phyloP scores from a whole-genome alignment of 1,140 invertebrate genomes.

The Trachelipus rathkii region DNA sequence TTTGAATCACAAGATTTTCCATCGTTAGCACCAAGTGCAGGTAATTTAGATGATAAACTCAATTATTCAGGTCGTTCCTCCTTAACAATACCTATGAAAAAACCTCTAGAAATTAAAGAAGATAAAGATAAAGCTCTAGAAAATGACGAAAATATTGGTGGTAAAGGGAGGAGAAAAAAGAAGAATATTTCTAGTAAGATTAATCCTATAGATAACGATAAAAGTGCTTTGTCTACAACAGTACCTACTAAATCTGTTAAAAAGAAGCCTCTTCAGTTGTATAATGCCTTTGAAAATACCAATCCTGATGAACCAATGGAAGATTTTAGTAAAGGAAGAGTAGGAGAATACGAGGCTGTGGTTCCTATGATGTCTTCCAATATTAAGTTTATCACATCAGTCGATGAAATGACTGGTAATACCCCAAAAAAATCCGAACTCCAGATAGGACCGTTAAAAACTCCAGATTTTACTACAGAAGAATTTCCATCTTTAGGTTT shows the following conservation, averaged over 20 bases:
- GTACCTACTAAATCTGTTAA: slow-evolving; percentile 30
- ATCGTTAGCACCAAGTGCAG: no score
- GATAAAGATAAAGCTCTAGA: slow-evolving; percentile 47
- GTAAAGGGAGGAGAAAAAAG: slow-evolving; percentile 35
- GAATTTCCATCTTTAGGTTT: slow-evolving; percentile 31
- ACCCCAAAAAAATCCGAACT: slow-evolving; percentile 57
- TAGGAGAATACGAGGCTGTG: slow-evolving; percentile 37
- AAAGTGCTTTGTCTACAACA: slow-evolving; percentile 35
- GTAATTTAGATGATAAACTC: no score
- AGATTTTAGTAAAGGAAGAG: slow-evolving; percentile 28
- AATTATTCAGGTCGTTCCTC: no score
- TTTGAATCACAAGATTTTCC: no score
- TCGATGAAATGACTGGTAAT: slow-evolving; percentile 24
- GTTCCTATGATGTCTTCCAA: slow-evolving; percentile 35
- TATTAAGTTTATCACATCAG: slow-evolving; percentile 31
- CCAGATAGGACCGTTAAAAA: slow-evolving; percentile 55
- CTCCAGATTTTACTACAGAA: slow-evolving; percentile 47
- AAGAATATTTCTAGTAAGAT: slow-evolving; percentile 38
- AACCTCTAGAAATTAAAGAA: slow-evolving; percentile 60
- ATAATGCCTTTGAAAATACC: slow-evolving; percentile 40
- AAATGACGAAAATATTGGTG: slow-evolving; percentile 31
- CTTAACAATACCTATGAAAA: slow-evolving; percentile 54
- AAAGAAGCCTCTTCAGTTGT: slow-evolving; percentile 47
- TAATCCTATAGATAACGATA: slow-evolving; percentile 9
- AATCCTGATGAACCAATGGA: slow-evolving; percentile 35